Percentiles rank a stretch among this genome's conserved stretches.
Conservation (phyloP, 1,140 invertebrate species). For the Ridgeia piscesae region DNA sequence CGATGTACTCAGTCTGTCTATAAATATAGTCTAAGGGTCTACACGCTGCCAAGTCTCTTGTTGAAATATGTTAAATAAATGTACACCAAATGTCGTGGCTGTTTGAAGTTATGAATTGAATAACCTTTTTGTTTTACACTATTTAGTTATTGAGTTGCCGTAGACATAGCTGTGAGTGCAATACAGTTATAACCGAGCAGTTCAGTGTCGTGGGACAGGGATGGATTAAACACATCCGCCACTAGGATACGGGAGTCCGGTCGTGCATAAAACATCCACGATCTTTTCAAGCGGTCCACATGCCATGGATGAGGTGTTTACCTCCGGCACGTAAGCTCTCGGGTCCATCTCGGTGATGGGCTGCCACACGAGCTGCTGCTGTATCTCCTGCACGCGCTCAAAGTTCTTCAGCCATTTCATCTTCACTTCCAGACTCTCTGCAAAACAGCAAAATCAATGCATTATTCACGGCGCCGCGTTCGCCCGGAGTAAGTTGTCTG, state of each 20-base stretch:
- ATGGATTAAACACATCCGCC: slow-evolving; percentile 18
- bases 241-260: too few relatives aligned
- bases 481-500: background rate
- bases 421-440: slow-evolving; percentile 72
- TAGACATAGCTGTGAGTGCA: too few relatives aligned
- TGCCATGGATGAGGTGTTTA: slow-evolving; percentile 38
- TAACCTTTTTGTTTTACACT: too few relatives aligned
- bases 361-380: slow-evolving; percentile 71
- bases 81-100: background rate
- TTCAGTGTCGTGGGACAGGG: background rate
- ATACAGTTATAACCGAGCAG: background rate
- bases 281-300: background rate
- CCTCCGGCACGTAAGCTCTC: slow-evolving; percentile 69
- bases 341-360: slow-evolving; percentile 69
- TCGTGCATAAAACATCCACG: too few relatives aligned
- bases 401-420: slow-evolving; percentile 76
- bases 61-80: background rate
- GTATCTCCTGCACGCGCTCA: slow-evolving; percentile 71
- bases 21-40: background rate
- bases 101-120: background rate
- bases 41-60: background rate
- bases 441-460: slow-evolving; percentile 15
- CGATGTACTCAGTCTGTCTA: too few relatives aligned
- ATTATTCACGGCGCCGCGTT: slow-evolving; percentile 19
- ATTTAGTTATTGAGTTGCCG: too few relatives aligned